Conservation (phyloP, 2,113 vertebrate genomes). For the Regulus satrapa region DNA sequence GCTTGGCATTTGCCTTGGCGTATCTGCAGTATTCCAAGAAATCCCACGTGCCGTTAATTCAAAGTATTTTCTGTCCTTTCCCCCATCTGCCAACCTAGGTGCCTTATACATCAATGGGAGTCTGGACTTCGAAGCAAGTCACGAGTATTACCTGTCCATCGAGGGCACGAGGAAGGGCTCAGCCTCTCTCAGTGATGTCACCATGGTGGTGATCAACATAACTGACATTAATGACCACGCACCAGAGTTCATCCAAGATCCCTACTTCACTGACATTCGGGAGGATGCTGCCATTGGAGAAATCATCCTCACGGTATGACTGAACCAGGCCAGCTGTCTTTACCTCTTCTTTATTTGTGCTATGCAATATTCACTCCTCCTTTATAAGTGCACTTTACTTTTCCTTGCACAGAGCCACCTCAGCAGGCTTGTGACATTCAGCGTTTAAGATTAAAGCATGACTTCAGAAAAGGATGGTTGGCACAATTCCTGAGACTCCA, state of each 20-base stretch:
- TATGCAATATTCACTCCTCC: not conserved
- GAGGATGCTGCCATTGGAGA: conserved; percentile 84
- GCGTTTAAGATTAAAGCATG: not conserved
- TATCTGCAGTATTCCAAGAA: not conserved
- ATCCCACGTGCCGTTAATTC: not conserved
- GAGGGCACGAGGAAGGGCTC: conserved; percentile 84
- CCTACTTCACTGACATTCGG: conserved; percentile 74
- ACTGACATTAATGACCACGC: conserved; percentile 90
- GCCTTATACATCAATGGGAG: conserved; percentile 76
- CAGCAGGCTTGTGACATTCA: not conserved
- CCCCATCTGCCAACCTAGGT: conserved; percentile 46
- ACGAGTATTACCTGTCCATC: conserved; percentile 86
- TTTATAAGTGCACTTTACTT: not conserved
- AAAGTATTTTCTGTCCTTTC: not conserved
- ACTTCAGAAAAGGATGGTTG: not conserved
- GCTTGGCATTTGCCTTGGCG: not conserved
- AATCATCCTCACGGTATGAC: conserved; percentile 80
- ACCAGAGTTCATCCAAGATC: conserved; percentile 79
- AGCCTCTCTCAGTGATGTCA: conserved; percentile 81
- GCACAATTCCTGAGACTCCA: not conserved
- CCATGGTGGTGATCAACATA: conserved; percentile 86
- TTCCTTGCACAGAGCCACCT: not conserved
- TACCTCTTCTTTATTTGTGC: not conserved
- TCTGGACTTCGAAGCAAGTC: conserved; percentile 86
- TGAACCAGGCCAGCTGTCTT: not conserved